Percentiles rank a stretch among this genome's conserved stretches.
These are phyloP conservation scores for Anguilla japonica DNA, from an alignment of 2,113 vertebrate species.

Conservation along the genomic window DNA sequence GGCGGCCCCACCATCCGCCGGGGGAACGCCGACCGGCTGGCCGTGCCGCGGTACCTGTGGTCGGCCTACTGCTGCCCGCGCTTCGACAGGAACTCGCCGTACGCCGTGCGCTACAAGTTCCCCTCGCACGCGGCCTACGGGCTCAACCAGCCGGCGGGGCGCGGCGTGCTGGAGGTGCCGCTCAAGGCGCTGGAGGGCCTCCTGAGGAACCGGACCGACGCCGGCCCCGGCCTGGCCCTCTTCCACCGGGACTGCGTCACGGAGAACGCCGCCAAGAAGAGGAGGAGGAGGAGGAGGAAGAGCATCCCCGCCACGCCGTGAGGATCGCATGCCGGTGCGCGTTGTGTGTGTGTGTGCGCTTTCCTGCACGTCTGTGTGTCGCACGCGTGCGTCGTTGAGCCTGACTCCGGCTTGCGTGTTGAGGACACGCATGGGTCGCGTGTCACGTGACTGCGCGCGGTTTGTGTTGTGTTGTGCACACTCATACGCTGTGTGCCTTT, in stretches of 20 bases:
- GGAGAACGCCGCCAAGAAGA: constrained; percentile 50
- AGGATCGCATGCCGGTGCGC: neutral
- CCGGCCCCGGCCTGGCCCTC: constrained; percentile 45
- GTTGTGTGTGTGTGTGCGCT: neutral
- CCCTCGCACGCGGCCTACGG: constrained; percentile 63
- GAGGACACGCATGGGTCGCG: neutral
- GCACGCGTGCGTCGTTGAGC: too few species aligned
- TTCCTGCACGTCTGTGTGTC: too few species aligned
- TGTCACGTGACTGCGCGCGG: too few species aligned
- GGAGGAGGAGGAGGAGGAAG: constrained; percentile 27
- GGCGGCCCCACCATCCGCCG: constrained; percentile 44
- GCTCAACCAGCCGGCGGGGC: constrained; percentile 49
- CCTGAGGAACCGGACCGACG: constrained; percentile 53
- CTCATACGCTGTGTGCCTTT: too few species aligned
- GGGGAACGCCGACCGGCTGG: constrained; percentile 51
- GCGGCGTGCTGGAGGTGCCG: constrained; percentile 61
- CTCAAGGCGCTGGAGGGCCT: constrained; percentile 64
- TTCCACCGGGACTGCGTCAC: constrained; percentile 62
- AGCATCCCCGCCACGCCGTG: neutral
- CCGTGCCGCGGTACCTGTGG: constrained; percentile 64
- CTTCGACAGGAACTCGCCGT: constrained; percentile 65
- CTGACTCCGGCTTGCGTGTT: neutral
- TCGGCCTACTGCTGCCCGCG: constrained; percentile 67
- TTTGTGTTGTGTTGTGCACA: too few species aligned
- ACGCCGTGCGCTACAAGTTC: constrained; percentile 69